Base-by-base conservation (phyloP, 2,797 vertebrate genomes). In the Spinus olivaceus region DNA sequence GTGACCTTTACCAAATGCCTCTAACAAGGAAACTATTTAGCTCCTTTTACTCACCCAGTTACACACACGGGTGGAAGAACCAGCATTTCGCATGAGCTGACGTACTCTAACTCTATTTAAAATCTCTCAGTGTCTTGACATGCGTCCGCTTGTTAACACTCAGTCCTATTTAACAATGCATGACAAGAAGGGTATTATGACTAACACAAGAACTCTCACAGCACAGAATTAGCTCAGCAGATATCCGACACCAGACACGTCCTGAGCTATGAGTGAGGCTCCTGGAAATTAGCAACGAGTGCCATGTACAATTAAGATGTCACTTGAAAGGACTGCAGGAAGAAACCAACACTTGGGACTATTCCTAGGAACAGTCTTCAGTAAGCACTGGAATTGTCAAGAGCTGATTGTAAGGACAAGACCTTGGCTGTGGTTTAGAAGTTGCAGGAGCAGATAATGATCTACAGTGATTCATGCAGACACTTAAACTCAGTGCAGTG, bases 1-100 rank as follows among this genome's bases (percentile, higher is more conserved):
- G 57, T 94, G 95, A 92, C 90, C 86, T 95, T 92, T 95, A 82
- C 84, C 84, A 81, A 95, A 80, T 72, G 91, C 84, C 73, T 79
- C 81, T 83, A 93, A 97, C 91, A 97, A 91, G 84, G 86, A 85
- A 89, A 85, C 93, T 82, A 94, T 97, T 97, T 85, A 96, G 81
- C 81, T 94, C 72, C 35, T 47, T 83, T 69, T 81, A 72, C 84
- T 92, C 35, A 49, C 60, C 51, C 78, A 56, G 76, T 83, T 83
- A 20, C 4, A 66, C 41, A 44, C 33, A 41, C 0, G 35, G 60
- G 37, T 73, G 53, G 57, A 76, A 85, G 71, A 86, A 74, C 28
- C 18, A 71, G 79, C 47, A 49, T 83, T 94, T 89, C 17, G 9
- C 57, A 80, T 50, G 61, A 82, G 80, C 57, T 3, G 6, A 53